These are phyloP conservation scores for Temnothorax longispinosus DNA, from an alignment of 1,140 invertebrate species.

Conservation along the genomic window DNA sequence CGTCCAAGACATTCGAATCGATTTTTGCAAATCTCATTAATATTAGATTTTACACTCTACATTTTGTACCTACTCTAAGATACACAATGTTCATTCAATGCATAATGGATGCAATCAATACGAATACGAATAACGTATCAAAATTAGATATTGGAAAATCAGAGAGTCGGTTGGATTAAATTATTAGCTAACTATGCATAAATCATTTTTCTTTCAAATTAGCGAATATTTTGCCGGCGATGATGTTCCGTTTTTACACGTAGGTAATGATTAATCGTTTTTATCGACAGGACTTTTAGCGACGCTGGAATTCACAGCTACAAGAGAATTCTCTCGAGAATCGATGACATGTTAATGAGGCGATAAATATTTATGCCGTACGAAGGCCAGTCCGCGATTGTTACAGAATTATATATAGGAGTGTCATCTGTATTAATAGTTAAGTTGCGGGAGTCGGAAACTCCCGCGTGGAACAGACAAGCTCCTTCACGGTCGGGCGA, in stretches of 20 bases:
- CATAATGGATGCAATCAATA: conserved; percentile 3
- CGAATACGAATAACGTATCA: not conserved
- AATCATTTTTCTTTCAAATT: conserved; percentile 7
- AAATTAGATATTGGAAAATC: not conserved
- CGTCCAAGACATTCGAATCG: not conserved
- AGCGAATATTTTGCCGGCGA: not conserved
- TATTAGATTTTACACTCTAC: not conserved
- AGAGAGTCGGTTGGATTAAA: not conserved
- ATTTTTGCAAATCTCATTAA: conserved; percentile 25
- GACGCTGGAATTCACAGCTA: conserved; percentile 37
- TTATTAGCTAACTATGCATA: conserved; percentile 30
- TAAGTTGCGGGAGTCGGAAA: conserved; percentile 29
- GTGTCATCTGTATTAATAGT: conserved; percentile 66
- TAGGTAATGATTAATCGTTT: conserved; percentile 52
- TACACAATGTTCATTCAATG: not conserved
- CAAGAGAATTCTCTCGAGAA: conserved; percentile 60
- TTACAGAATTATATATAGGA: conserved; percentile 52
- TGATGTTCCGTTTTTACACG: conserved; percentile 5
- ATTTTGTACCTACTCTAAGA: not conserved
- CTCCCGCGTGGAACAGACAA: not conserved
- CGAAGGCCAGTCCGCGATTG: conserved; percentile 55
- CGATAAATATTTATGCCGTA: conserved; percentile 70
- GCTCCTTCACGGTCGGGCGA: conserved; percentile 33
- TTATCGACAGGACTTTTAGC: conserved; percentile 47
- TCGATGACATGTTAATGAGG: conserved; percentile 71